A percentile compares a stretch with the other conserved stretches of the same genome.
Evolutionary conservation across 2,797 vertebrate species (phyloP).

Genomic region (Melanotaenia maccullochi): DNA sequence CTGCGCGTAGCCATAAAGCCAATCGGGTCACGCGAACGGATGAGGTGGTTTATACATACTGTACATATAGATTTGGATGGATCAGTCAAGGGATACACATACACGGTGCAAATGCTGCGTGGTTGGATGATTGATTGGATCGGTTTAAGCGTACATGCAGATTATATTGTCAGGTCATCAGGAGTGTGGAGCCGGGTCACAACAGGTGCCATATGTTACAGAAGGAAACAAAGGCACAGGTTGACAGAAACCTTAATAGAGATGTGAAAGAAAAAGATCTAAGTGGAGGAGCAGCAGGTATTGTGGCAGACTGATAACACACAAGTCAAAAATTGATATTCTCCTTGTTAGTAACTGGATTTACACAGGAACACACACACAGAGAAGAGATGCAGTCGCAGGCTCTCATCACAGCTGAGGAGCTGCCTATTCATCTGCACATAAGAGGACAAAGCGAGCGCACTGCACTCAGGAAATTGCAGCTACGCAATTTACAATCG

Average conservation of each 20-base stretch:
- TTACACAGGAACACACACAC: constrained; percentile 37
- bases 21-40: constrained; percentile 64
- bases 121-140: constrained; percentile 63
- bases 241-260: background rate
- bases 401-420: constrained; percentile 80
- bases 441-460: constrained; percentile 81
- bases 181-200: constrained; percentile 45
- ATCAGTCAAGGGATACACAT: constrained; percentile 23
- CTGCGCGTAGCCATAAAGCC: constrained; percentile 54
- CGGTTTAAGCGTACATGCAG: constrained; percentile 59
- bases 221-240: constrained; percentile 1
- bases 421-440: constrained; percentile 83
- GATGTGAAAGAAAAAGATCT: background rate
- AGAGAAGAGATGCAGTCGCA: constrained; percentile 64
- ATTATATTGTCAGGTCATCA: constrained; percentile 68
- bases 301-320: constrained; percentile 32
- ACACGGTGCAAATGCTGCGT: background rate
- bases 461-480: constrained; percentile 78
- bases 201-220: constrained; percentile 16
- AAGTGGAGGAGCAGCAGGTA: constrained; percentile 9
- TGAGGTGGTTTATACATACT: constrained; percentile 49
- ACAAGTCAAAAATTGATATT: constrained; percentile 33
- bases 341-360: constrained; percentile 43
- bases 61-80: constrained; percentile 17
- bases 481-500: constrained; percentile 73